Conservation (phyloP, 2,888 invertebrate genomes). For the Synergus laeviventris region DNA sequence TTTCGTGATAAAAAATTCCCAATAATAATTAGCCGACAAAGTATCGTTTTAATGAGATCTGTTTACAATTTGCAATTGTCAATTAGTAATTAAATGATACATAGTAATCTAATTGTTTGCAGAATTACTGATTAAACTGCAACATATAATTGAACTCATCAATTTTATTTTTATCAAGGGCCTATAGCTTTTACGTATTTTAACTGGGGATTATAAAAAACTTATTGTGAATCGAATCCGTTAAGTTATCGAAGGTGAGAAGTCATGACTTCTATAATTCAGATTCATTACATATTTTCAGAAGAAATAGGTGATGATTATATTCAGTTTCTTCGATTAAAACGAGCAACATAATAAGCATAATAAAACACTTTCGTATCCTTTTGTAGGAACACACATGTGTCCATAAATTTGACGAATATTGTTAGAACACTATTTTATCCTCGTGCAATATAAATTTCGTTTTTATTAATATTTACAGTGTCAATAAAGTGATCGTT, state of each 20-base stretch:
- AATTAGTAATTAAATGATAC: slow-evolving; percentile 7
- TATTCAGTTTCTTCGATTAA: not conserved
- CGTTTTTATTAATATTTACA: slow-evolving; percentile 50
- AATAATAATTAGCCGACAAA: not conserved
- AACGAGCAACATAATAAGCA: not conserved
- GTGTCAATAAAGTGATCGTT: slow-evolving; percentile 69
- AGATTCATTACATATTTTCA: not conserved
- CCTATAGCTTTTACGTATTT: not conserved
- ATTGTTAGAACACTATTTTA: no score
- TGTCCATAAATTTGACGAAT: no score
- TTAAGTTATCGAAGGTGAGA: not conserved
- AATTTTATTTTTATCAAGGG: not conserved
- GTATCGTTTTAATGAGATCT: not conserved
- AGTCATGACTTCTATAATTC: not conserved
- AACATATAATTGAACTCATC: not conserved
- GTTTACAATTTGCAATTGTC: not conserved
- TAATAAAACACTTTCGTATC: no score
- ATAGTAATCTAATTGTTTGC: not conserved
- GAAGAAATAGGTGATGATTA: not conserved
- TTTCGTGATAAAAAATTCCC: not conserved
- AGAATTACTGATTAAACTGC: not conserved
- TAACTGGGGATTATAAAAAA: not conserved
- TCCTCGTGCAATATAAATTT: not conserved
- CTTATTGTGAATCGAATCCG: not conserved
- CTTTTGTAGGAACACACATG: not conserved